These are phyloP conservation scores for Selenia dentaria DNA, from an alignment of 2,888 invertebrate genomes.

Conservation along the genomic window DNA sequence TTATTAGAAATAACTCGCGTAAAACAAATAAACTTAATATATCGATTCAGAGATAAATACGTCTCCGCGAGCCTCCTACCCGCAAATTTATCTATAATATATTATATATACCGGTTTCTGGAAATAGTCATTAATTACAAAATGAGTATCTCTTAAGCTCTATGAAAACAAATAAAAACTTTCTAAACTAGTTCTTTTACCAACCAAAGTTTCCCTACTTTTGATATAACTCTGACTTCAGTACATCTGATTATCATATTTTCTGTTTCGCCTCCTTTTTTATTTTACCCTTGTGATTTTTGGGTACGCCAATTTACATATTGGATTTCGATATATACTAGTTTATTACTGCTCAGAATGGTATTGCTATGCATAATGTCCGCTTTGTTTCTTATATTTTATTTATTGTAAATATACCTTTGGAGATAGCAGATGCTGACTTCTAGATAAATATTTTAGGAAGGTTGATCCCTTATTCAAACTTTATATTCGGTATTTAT, in stretches of 20 bases:
- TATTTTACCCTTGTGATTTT: conserved; percentile 77
- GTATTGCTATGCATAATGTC: conserved; percentile 60
- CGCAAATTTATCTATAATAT: too few relatives aligned
- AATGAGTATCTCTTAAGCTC: too few relatives aligned
- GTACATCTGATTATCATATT: conserved; percentile 79
- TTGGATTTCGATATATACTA: conserved; percentile 76
- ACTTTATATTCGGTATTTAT: too few relatives aligned
- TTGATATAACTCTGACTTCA: conserved; percentile 56
- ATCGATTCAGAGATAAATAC: too few relatives aligned
- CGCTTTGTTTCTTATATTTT: conserved; percentile 52
- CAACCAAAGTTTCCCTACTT: conserved; percentile 41
- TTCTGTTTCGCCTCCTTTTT: conserved; percentile 64
- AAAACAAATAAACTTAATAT: too few relatives aligned
- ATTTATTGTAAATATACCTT: conserved; percentile 38
- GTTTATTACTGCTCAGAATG: conserved; percentile 68
- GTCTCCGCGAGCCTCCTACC: too few relatives aligned
- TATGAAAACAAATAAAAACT: too few relatives aligned
- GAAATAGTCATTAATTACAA: too few relatives aligned
- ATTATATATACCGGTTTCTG: too few relatives aligned
- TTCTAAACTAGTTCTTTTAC: conserved; percentile 8
- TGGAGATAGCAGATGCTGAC: conserved; percentile 15
- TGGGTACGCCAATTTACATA: conserved; percentile 71
- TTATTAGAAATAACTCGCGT: too few relatives aligned
- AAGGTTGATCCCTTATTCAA: background rate
- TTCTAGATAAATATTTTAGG: conserved; percentile 14